A percentile compares a stretch with the other conserved stretches of the same genome.
Evolutionary conservation across 2,113 vertebrate genomes (phyloP).

Genomic region (Tragulus kanchil): DNA sequence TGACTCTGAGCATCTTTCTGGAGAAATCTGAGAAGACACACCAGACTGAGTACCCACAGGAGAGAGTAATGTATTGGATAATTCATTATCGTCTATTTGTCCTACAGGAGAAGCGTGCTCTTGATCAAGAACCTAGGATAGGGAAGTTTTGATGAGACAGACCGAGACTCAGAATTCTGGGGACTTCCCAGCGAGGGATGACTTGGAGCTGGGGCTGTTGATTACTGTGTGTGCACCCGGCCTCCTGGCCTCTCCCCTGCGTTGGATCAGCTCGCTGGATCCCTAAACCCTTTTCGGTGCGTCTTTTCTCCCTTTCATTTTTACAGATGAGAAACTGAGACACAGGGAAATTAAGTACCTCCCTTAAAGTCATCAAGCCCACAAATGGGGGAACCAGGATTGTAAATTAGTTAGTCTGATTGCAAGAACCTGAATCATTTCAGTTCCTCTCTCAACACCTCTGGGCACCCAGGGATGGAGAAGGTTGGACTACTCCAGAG

Average conservation of each 20-base stretch:
- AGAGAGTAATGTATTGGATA: too few species aligned
- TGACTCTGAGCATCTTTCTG: background rate
- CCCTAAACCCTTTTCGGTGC: background rate
- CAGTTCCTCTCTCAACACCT: background rate
- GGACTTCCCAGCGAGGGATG: background rate
- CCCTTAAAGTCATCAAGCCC: background rate
- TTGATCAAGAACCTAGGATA: background rate
- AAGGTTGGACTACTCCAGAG: too few species aligned
- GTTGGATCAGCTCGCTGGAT: accelerated
- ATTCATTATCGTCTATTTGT: background rate
- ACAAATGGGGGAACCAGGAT: background rate
- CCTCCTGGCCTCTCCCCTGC: background rate
- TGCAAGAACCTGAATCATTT: background rate
- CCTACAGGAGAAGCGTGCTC: background rate
- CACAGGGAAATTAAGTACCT: background rate
- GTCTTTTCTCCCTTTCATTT: background rate
- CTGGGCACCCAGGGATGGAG: background rate
- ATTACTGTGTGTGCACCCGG: accelerated
- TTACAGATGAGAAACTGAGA: background rate
- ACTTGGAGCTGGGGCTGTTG: background rate
- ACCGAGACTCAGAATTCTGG: background rate
- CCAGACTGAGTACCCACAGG: background rate
- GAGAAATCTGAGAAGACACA: background rate
- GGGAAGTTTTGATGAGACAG: background rate
- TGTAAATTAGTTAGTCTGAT: background rate